Evolutionary conservation across 1,140 invertebrate species (phyloP).

Genomic region (Drosophila yakuba): DNA sequence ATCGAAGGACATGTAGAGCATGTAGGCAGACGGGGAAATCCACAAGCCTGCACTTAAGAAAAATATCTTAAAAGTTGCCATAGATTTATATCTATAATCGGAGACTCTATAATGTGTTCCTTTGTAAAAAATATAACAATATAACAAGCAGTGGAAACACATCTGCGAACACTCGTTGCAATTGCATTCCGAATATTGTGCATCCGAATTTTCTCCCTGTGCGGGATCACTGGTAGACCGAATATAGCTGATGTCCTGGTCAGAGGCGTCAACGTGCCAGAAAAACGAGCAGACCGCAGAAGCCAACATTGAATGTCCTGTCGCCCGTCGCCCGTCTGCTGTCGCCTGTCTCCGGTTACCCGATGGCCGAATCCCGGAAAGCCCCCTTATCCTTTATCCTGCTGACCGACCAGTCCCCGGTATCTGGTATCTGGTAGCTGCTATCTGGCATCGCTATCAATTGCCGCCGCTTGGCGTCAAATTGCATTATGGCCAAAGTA

Average conservation of each 20-base stretch:
- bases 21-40: slow-evolving; percentile 9
- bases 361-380: slow-evolving; percentile 5
- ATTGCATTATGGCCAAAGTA: slow-evolving; percentile 65
- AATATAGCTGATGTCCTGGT: slow-evolving; percentile 29
- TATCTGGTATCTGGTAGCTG: slow-evolving; percentile 3
- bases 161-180: no score
- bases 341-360: slow-evolving; percentile 41
- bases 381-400: slow-evolving; percentile 16
- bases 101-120: no score
- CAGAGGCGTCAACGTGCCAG: slow-evolving; percentile 58
- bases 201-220: background rate
- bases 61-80: background rate
- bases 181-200: no score
- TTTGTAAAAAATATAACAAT: no score
- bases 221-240: slow-evolving; percentile 18
- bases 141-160: no score
- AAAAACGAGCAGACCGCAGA: slow-evolving; percentile 59
- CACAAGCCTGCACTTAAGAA: slow-evolving; percentile 2
- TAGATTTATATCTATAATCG: no score
- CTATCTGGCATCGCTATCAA: slow-evolving; percentile 49
- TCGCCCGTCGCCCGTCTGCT: slow-evolving; percentile 33
- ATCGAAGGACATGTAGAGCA: slow-evolving; percentile 28
- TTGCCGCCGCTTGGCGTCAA: slow-evolving; percentile 60
- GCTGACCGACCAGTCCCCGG: slow-evolving; percentile 20
- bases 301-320: slow-evolving; percentile 40